phyloP scores from a whole-genome alignment of 2,888 invertebrate species.

The Colletes collaris region DNA sequence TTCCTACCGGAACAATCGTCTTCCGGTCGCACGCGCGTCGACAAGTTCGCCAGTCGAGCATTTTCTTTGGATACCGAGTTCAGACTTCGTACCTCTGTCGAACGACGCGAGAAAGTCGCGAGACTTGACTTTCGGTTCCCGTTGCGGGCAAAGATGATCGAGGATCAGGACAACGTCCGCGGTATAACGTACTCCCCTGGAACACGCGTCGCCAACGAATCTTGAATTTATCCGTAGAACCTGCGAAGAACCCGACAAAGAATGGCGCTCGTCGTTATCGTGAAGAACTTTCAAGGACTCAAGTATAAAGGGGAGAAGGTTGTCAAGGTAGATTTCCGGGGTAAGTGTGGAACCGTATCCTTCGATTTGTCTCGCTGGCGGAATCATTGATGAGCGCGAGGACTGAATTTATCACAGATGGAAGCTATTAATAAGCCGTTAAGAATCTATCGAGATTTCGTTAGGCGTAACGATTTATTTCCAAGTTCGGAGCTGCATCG shows the following conservation, averaged over 20 bases:
- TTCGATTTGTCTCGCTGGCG: background rate
- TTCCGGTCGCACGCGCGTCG: background rate
- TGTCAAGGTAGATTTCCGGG: slow-evolving; percentile 90
- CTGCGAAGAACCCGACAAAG: background rate
- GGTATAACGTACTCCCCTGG: background rate
- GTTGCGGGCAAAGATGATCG: slow-evolving; percentile 16
- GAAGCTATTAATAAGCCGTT: background rate
- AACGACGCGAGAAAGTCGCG: background rate
- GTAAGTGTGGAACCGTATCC: slow-evolving; percentile 82
- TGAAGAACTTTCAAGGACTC: slow-evolving; percentile 88
- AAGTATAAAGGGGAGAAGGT: slow-evolving; percentile 88
- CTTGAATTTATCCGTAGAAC: background rate
- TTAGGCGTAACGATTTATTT: background rate
- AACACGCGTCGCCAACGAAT: background rate
- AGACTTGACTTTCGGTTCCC: background rate
- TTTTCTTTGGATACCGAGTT: background rate
- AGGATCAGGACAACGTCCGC: background rate
- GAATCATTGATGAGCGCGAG: background rate
- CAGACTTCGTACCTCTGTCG: background rate
- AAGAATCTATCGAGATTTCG: background rate
- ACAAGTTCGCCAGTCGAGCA: background rate
- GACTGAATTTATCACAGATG: too few relatives aligned
- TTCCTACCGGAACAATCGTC: background rate
- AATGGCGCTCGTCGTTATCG: slow-evolving; percentile 88
- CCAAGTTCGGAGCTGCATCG: too few relatives aligned